A percentile compares a stretch with the other conserved stretches of the same genome.
phyloP scores from a whole-genome alignment of 2,113 vertebrate species.

The Epinephelus moara region DNA sequence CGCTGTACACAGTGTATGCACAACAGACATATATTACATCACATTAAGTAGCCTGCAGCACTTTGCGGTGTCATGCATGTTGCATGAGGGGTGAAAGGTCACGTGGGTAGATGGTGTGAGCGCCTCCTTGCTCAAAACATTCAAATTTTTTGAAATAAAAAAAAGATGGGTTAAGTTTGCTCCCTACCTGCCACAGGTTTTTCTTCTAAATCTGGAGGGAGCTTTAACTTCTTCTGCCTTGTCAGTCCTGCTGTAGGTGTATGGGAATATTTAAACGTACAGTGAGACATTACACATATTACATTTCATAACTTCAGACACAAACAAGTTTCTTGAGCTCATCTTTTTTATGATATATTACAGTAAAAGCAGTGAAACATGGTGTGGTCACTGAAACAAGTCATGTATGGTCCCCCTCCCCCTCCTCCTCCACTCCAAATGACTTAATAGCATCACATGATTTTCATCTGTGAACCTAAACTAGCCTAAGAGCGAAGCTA shows the following conservation, averaged over 20 bases:
- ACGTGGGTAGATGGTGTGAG: neutral
- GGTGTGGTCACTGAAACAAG: slow-evolving; percentile 6
- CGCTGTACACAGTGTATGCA: slow-evolving; percentile 76
- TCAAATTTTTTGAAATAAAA: neutral
- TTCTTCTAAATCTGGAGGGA: slow-evolving; percentile 45
- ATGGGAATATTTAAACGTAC: slow-evolving; percentile 1
- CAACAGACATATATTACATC: slow-evolving; percentile 49
- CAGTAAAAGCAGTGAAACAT: slow-evolving; percentile 1
- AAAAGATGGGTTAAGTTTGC: neutral
- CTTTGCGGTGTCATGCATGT: neutral
- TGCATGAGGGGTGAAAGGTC: slow-evolving; percentile 31
- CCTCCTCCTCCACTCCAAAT: neutral
- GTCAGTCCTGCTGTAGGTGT: slow-evolving; percentile 22
- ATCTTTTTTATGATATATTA: neutral
- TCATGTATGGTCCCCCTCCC: neutral
- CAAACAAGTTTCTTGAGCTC: neutral
- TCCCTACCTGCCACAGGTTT: slow-evolving; percentile 60
- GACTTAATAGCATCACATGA: slow-evolving; percentile 61
- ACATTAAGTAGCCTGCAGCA: slow-evolving; percentile 10
- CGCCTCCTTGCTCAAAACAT: neutral
- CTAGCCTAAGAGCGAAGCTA: slow-evolving; percentile 49
- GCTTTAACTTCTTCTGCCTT: neutral
- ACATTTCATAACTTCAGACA: neutral
- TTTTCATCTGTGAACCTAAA: slow-evolving; percentile 56
- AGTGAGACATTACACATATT: slow-evolving; percentile 1